Percentiles rank a stretch among this genome's conserved stretches.
phyloP scores from a whole-genome alignment of 2,888 invertebrate genomes.

The Himalopsyche anomala region DNA sequence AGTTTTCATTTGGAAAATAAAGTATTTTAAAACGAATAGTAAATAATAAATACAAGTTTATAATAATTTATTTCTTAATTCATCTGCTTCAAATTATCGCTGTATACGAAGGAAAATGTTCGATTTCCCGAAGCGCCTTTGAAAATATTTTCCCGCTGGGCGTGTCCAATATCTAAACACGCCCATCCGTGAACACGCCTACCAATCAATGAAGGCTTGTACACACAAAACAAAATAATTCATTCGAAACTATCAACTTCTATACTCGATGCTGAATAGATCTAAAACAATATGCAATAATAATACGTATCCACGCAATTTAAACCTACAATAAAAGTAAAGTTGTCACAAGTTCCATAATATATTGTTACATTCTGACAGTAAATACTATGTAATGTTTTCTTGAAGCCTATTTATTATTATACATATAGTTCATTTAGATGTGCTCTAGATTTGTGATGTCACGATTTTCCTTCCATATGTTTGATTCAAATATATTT shows the following conservation, averaged over 20 bases:
- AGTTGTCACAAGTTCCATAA: background rate
- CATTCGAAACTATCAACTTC: slow-evolving; percentile 23
- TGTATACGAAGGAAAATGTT: background rate
- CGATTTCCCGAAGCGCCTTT: slow-evolving; percentile 24
- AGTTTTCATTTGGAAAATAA: no score
- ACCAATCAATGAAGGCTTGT: slow-evolving; percentile 50
- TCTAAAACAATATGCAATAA: slow-evolving; percentile 37
- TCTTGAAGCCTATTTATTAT: background rate
- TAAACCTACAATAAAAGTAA: background rate
- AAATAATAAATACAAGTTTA: no score
- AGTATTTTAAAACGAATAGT: no score
- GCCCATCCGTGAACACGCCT: slow-evolving; percentile 52
- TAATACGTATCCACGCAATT: slow-evolving; percentile 5
- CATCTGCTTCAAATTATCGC: no score
- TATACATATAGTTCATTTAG: background rate
- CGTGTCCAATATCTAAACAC: slow-evolving; percentile 45
- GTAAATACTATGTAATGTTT: background rate
- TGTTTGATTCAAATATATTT: no score
- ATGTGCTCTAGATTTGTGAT: no score
- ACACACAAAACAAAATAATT: slow-evolving; percentile 41
- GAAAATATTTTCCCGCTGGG: slow-evolving; percentile 15
- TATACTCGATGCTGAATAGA: background rate
- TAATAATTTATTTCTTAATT: no score
- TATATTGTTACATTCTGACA: background rate
- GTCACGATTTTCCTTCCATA: no score